These are phyloP conservation scores for Spialia ferax DNA, from an alignment of 2,888 invertebrate species.

Conservation along the genomic window DNA sequence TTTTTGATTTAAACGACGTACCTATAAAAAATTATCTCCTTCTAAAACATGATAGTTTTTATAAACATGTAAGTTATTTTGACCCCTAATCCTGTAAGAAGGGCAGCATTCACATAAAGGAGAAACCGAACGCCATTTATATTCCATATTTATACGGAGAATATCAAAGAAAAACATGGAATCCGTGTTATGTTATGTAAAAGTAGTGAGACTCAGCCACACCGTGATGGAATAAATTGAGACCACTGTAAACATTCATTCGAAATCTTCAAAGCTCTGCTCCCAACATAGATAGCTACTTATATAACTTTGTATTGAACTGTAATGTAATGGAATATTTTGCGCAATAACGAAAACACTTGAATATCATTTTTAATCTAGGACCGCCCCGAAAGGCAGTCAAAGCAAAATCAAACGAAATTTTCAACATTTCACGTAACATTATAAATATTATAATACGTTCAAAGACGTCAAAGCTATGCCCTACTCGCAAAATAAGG, in stretches of 20 bases:
- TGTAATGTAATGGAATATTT: neutral
- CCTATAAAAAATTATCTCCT: neutral
- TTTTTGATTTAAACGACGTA: neutral
- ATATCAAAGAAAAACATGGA: neutral
- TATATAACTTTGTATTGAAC: neutral
- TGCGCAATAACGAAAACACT: neutral
- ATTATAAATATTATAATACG: neutral
- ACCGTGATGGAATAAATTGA: neutral
- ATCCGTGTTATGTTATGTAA: neutral
- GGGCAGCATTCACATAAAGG: neutral
- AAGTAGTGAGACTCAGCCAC: neutral
- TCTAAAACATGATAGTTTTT: neutral
- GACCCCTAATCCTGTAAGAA: neutral
- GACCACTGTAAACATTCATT: neutral
- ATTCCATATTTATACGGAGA: constrained; percentile 1
- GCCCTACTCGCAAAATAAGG: neutral
- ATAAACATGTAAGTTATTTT: neutral
- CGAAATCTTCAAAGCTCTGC: neutral
- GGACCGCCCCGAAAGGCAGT: too few species aligned
- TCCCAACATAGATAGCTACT: too few species aligned
- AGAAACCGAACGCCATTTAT: neutral
- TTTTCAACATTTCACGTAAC: too few species aligned
- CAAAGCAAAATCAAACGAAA: too few species aligned
- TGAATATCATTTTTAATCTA: neutral
- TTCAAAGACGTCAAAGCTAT: neutral